Evolutionary conservation across 2,797 vertebrate species (phyloP).

Genomic region (Petrocephalus schoutedeni): DNA sequence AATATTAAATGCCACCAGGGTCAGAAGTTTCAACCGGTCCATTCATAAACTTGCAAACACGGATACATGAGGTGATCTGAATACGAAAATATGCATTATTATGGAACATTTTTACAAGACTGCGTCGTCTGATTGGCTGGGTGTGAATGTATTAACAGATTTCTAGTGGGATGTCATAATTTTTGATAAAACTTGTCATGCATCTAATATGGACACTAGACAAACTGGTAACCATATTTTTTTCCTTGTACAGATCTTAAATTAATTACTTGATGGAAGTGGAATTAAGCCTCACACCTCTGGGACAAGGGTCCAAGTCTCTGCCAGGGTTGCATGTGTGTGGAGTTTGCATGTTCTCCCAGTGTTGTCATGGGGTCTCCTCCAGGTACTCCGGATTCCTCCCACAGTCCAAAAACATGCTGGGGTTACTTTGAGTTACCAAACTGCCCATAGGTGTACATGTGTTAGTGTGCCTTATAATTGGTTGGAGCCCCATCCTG

Average conservation of each 20-base stretch:
- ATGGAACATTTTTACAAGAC: not conserved
- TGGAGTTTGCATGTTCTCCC: not conserved
- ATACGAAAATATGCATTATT: not conserved
- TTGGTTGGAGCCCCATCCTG: not conserved
- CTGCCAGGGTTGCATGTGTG: not conserved
- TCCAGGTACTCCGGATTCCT: not conserved
- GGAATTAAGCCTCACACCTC: slow-evolving; percentile 23
- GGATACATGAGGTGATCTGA: not conserved
- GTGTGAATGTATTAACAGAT: not conserved
- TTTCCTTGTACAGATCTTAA: slow-evolving; percentile 26
- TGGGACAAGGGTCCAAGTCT: not conserved
- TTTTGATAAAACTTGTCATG: not conserved
- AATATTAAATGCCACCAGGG: not conserved
- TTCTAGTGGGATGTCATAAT: not conserved
- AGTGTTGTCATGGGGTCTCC: not conserved
- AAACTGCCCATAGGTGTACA: not conserved
- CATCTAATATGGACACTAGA: slow-evolving; percentile 35
- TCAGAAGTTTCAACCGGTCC: not conserved
- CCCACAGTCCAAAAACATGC: not conserved
- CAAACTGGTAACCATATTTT: slow-evolving; percentile 33
- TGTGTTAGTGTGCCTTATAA: not conserved
- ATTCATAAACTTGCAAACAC: not conserved
- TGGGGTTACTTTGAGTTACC: not conserved
- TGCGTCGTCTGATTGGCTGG: not conserved
- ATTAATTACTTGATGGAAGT: slow-evolving; percentile 41